A percentile compares a stretch with the other conserved stretches of the same genome.
These are phyloP conservation scores for Aphrocallistes beatrix DNA, from an alignment of 37 sponge, comb jelly and placozoan genomes.

Conservation along the genomic window DNA sequence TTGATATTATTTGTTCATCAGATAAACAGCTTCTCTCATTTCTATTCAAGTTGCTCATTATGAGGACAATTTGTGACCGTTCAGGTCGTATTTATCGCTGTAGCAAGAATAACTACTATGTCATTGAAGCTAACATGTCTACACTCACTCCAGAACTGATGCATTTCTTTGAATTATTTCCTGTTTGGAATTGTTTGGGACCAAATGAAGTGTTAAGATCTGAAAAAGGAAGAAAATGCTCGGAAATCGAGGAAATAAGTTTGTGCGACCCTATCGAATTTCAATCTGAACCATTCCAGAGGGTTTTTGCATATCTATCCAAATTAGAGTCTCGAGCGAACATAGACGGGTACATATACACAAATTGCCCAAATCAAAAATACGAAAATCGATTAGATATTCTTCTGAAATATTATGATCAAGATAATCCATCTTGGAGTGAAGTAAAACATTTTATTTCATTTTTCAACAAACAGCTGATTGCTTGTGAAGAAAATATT, in stretches of 20 bases:
- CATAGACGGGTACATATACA: background rate
- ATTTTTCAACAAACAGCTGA: conserved; percentile 65
- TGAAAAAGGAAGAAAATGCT: background rate
- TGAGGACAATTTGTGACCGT: background rate
- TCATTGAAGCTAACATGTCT: background rate
- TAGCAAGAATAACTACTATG: background rate
- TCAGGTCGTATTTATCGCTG: background rate
- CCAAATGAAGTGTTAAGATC: background rate
- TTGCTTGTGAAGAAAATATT: conserved; percentile 44
- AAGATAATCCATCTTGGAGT: conserved; percentile 66
- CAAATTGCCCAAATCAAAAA: no score
- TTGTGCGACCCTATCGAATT: background rate
- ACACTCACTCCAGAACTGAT: background rate
- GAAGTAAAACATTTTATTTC: conserved; percentile 67
- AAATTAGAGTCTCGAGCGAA: background rate
- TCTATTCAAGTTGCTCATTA: background rate
- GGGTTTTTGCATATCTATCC: background rate
- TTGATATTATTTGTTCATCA: background rate
- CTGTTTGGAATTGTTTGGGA: background rate
- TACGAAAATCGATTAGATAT: background rate
- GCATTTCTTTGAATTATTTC: background rate
- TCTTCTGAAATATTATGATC: background rate
- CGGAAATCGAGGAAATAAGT: background rate
- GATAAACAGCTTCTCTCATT: background rate
- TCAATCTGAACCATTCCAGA: background rate